Evolutionary conservation across 2,888 invertebrate genomes (phyloP), one percentile per base, ranked within the genome.

Genomic region (Tortrix viridana): DNA sequence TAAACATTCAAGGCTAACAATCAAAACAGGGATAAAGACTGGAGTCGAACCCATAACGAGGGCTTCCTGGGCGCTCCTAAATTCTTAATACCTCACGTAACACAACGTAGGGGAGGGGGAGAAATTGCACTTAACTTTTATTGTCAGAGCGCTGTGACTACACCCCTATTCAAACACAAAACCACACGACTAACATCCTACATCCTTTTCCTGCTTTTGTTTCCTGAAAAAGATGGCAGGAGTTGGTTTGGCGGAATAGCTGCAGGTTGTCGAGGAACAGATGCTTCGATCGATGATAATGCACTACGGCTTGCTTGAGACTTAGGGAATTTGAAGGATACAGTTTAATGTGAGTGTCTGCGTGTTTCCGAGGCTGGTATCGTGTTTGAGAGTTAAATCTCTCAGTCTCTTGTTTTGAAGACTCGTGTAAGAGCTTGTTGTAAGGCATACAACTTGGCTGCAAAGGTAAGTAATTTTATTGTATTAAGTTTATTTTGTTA

Each of bases 1-100:
- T 65, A 57, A 65, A 65, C 62, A 57, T 65, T 58, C 61, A 65
- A 62, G 65, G 65, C 62, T 61, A 58, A 58, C 65, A 65, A 62
- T 65, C 65, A 66, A 66, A 66, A 67, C 70, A 68, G 69, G 63
- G 61, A 69, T 67, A 68, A 69, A 70, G 65, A 68, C 69, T 68
- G 66, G 70, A 73, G 73, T 70, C 71, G 71, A 80, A 80, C 77
- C 79, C 80, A 79, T 79, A 76, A 74, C 68, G 74, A 71, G 75
- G 74, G 78, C 76, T 75, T 69, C 76, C 37, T 52, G 26, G 76
- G 80, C 77, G 75, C 78, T 81, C 77, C 88, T 91, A 89, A 91
- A 91, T 91, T 89, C 88, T 89, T 91, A 91, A 91, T 90, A 90
- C 91, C 90, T 87, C 90, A 91, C 91, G 90, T 90, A 89, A 89